Evolutionary conservation across 2,888 invertebrate genomes (phyloP).

Genomic region (Orthosia cruda): DNA sequence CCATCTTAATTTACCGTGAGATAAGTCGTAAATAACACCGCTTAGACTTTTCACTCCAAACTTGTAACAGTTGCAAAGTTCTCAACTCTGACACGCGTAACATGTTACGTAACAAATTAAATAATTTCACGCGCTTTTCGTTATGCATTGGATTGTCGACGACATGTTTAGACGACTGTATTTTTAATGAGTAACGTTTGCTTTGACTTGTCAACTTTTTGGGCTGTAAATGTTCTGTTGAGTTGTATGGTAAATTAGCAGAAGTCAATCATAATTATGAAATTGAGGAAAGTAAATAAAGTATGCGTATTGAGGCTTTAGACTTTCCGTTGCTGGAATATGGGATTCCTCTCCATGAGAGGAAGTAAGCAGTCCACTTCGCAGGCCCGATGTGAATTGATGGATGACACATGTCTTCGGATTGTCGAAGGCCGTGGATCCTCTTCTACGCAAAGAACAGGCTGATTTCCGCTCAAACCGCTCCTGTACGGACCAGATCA

Average conservation of each 20-base stretch:
- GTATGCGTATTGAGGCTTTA: too few species aligned
- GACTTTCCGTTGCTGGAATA: too few species aligned
- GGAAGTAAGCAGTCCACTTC: too few species aligned
- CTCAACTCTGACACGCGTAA: conserved; percentile 53
- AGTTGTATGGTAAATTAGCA: background rate
- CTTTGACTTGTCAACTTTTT: background rate
- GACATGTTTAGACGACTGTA: conserved; percentile 33
- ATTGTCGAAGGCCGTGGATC: too few species aligned
- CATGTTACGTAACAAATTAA: conserved; percentile 65
- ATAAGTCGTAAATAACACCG: conserved; percentile 53
- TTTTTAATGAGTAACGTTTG: conserved; percentile 28
- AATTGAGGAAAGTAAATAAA: background rate
- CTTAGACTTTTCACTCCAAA: conserved; percentile 58
- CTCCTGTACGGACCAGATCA: too few species aligned
- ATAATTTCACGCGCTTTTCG: conserved; percentile 53
- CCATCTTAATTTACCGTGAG: conserved; percentile 17
- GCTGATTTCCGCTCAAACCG: too few species aligned
- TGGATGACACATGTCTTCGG: too few species aligned
- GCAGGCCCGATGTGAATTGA: too few species aligned
- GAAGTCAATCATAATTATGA: background rate
- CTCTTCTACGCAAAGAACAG: too few species aligned
- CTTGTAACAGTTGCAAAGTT: conserved; percentile 55
- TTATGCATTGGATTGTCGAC: conserved; percentile 50
- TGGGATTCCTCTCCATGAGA: too few species aligned
- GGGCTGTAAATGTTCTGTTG: background rate